Base-by-base conservation (phyloP, 2,888 invertebrate species). In the Onthophagus sagittarius region DNA sequence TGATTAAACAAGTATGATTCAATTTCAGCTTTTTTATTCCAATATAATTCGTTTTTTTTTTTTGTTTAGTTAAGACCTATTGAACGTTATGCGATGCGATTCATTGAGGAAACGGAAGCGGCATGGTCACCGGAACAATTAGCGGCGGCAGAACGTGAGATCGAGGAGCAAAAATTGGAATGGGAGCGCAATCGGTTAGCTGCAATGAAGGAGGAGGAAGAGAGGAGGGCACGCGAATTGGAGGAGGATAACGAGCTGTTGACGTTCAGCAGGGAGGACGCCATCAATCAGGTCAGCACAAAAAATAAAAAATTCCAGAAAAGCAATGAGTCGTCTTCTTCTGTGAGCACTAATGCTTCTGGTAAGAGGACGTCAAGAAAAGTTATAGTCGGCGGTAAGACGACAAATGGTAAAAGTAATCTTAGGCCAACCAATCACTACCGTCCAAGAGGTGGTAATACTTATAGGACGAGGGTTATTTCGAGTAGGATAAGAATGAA, bases 1-100 rank as follows among this genome's bases (percentile, higher is more conserved):
- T 93, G 71, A 89, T 92, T 69, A 90, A 92, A 80, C 92, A 93
- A 89, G 93, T 93, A 84, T 39, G 73, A 71, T 23, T 15, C 6
- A 23, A 6, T 65, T 23, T 15, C 1, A 9, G 7, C 33, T 67
- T 69, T 32, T 70, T 64, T 71, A 63, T 23, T 62, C 14, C n/a
- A 11, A 23, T 32, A 0, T 39, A 69, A 4, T 62, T 67, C 11
- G 15, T 73, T 62, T 67, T 71, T 62, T 70, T 74, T 74, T 32
- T 72, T 73, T 77, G 82, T 84, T 65, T 87, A 99, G 98, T 86
- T 99, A 76, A 93, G 94, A 53, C 96, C 97, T 0, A 93, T 99
- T 76, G 99, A 99, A 86, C 91, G 94, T 72, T 99, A 98, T 86
- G 99, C 99, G 13, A 95, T 99, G 91, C 90, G 91, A 15, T 93